Evolutionary conservation across 1,140 invertebrate species (phyloP).

Genomic region (Atta cephalotes): DNA sequence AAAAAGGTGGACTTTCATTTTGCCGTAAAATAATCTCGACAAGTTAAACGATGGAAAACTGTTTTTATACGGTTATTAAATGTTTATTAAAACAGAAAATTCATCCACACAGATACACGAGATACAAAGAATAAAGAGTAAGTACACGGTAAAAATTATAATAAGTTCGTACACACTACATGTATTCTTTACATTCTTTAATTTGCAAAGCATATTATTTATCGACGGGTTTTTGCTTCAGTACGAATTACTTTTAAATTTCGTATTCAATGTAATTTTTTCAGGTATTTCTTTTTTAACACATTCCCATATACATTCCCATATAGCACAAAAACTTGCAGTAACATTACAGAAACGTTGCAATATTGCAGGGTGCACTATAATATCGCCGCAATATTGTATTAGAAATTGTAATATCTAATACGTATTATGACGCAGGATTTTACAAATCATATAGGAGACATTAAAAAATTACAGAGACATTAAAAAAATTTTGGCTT

Average conservation of each 20-base stretch:
- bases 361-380: no score
- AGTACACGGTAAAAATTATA: not conserved
- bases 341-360: no score
- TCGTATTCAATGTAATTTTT: not conserved
- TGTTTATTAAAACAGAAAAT: not conserved
- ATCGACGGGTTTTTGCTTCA: not conserved
- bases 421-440: no score
- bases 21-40: not conserved
- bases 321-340: no score
- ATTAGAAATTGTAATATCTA: no score
- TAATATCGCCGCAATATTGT: no score
- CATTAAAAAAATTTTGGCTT: no score
- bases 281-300: not conserved
- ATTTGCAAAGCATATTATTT: not conserved
- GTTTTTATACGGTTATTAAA: conserved; percentile 27
- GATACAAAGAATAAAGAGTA: not conserved
- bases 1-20: conserved; percentile 6
- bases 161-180: not conserved
- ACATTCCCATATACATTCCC: not conserved
- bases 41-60: not conserved
- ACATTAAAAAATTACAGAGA: no score
- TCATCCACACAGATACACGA: no score
- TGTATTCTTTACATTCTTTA: not conserved
- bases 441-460: no score
- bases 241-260: not conserved